Conservation (phyloP, 2,797 vertebrate species). For the Urosaurus nigricauda region DNA sequence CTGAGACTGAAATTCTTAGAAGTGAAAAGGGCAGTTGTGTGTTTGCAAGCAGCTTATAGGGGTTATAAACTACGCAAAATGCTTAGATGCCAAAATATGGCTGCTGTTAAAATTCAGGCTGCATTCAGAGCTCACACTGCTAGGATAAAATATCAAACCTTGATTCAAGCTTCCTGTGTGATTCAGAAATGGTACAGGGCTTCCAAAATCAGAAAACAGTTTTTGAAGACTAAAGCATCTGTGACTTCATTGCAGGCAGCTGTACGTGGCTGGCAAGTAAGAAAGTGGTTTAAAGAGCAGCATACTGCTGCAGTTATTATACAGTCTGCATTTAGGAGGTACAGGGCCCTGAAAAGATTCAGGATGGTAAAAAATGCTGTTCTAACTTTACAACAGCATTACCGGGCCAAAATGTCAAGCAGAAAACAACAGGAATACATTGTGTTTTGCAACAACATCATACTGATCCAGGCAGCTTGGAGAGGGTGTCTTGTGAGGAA, state of each 20-base stretch:
- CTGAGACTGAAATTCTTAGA: conserved; percentile 72
- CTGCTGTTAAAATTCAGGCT: conserved; percentile 86
- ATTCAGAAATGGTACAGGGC: conserved; percentile 90
- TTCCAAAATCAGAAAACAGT: conserved; percentile 70
- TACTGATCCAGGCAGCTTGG: conserved; percentile 86
- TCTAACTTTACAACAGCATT: conserved; percentile 80
- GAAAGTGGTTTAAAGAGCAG: conserved; percentile 73
- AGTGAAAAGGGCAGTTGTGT: conserved; percentile 66
- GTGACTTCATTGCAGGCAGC: conserved; percentile 83
- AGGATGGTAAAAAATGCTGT: conserved; percentile 70
- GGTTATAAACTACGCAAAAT: conserved; percentile 68
- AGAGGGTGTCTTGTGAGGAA: conserved; percentile 80
- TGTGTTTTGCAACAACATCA: conserved; percentile 63
- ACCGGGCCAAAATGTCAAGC: conserved; percentile 79
- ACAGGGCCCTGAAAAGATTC: conserved; percentile 74
- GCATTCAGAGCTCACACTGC: conserved; percentile 80
- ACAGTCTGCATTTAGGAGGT: conserved; percentile 84
- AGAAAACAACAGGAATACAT: conserved; percentile 74
- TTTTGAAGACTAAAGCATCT: conserved; percentile 78
- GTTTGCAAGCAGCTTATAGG: conserved; percentile 78
- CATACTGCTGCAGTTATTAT: conserved; percentile 80
- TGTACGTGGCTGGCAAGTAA: conserved; percentile 81
- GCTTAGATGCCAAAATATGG: conserved; percentile 71
- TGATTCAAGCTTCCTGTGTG: conserved; percentile 72
- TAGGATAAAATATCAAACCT: conserved; percentile 69